Percentiles rank a stretch among this genome's conserved stretches.
phyloP scores from a whole-genome alignment of 2,113 vertebrate species.

The Bettongia penicillata region DNA sequence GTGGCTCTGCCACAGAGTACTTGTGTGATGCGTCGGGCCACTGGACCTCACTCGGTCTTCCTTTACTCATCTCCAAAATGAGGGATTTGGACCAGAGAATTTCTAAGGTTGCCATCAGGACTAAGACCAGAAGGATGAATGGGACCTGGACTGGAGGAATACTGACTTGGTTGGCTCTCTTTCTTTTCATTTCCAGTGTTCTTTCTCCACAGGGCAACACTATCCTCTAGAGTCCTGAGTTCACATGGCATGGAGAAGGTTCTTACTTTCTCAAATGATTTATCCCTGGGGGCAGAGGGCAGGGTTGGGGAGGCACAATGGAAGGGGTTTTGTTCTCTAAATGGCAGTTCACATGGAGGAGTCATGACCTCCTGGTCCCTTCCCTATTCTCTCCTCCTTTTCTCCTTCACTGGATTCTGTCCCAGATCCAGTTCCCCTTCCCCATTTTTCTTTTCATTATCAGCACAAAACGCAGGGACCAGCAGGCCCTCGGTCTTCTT shows the following conservation, averaged over 20 bases:
- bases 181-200: neutral
- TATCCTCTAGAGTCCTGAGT: neutral
- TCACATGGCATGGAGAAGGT: neutral
- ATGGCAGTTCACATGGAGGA: slow-evolving; percentile 68
- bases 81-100: neutral
- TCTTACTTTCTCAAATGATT: neutral
- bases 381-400: slow-evolving; percentile 51
- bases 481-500: neutral
- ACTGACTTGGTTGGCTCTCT: neutral
- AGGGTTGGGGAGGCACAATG: neutral
- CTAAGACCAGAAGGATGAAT: neutral
- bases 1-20: neutral
- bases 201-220: neutral
- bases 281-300: neutral
- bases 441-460: slow-evolving; percentile 54
- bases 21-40: neutral
- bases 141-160: neutral
- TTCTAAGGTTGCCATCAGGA: neutral
- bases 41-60: neutral
- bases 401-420: slow-evolving; percentile 46
- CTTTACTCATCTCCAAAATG: neutral
- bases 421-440: slow-evolving; percentile 56
- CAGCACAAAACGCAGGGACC: slow-evolving; percentile 1
- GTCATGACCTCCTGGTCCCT: slow-evolving; percentile 61
- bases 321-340: slow-evolving; percentile 53